Evolutionary conservation across 2,797 vertebrate species (phyloP).

Genomic region (Triplophysa yarkandensis): DNA sequence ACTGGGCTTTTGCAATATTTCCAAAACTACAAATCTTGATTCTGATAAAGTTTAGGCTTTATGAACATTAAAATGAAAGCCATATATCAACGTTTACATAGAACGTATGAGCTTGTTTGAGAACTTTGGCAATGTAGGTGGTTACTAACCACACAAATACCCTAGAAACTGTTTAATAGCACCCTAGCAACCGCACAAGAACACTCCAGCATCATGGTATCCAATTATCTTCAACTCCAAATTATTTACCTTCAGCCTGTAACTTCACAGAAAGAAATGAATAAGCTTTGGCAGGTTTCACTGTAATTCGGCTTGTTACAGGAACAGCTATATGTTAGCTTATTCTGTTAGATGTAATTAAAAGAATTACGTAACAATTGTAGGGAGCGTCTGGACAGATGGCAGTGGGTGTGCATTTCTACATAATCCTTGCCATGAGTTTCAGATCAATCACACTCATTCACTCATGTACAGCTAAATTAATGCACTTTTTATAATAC

Average conservation of each 20-base stretch:
- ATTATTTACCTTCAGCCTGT: background rate
- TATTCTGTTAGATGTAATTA: constrained; percentile 10
- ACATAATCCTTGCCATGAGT: background rate
- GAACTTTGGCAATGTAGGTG: background rate
- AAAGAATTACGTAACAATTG: constrained; percentile 7
- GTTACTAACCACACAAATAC: too few relatives aligned
- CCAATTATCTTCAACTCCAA: background rate
- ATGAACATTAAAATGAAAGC: background rate
- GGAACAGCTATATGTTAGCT: background rate
- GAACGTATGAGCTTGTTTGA: background rate
- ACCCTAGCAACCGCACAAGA: background rate
- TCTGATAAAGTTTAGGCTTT: constrained; percentile 1
- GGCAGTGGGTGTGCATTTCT: constrained; percentile 11
- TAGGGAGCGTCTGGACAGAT: constrained; percentile 20
- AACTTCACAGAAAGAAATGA: background rate
- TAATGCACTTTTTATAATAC: background rate
- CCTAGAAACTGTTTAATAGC: background rate
- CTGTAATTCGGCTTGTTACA: constrained; percentile 5
- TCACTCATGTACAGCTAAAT: background rate
- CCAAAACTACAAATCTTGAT: background rate
- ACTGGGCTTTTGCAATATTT: background rate
- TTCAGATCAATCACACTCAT: constrained; percentile 6
- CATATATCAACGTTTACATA: too few relatives aligned
- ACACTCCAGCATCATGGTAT: background rate
- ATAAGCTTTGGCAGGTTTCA: background rate